Percentiles rank a stretch among this genome's conserved stretches.
phyloP scores from a whole-genome alignment of 2,888 invertebrate species.

The Drosophila picticornis region DNA sequence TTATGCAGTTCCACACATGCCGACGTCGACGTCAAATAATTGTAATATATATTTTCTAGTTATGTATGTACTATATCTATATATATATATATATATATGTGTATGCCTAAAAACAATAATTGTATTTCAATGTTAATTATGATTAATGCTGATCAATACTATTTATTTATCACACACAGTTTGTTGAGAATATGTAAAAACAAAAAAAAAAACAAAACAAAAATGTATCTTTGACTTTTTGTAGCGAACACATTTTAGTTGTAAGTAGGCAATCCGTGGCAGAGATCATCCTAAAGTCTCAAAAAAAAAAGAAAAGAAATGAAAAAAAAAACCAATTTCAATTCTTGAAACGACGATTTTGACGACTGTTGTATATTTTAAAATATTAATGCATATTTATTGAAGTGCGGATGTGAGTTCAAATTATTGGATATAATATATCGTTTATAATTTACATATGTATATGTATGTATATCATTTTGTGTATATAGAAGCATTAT shows the following conservation, averaged over 20 bases:
- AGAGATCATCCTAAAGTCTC: slow-evolving; percentile 29
- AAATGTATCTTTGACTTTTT: slow-evolving; percentile 44
- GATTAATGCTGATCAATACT: slow-evolving; percentile 71
- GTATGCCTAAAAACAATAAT: slow-evolving; percentile 50
- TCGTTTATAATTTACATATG: slow-evolving; percentile 32
- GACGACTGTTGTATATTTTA: slow-evolving; percentile 73
- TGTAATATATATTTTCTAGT: slow-evolving; percentile 76
- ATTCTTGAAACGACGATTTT: slow-evolving; percentile 34
- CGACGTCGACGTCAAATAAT: slow-evolving; percentile 57
- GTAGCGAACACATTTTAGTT: slow-evolving; percentile 58
- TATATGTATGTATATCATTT: slow-evolving; percentile 38
- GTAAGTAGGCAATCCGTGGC: slow-evolving; percentile 75
- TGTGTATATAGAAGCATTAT: slow-evolving; percentile 80
- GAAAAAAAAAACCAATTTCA: slow-evolving; percentile 18
- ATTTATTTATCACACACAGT: slow-evolving; percentile 67
- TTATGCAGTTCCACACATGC: slow-evolving; percentile 44
- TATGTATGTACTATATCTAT: slow-evolving; percentile 59
- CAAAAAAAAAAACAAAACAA: slow-evolving; percentile 8
- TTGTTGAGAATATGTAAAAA: slow-evolving; percentile 27
- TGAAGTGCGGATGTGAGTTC: slow-evolving; percentile 57
- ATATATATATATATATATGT: background rate
- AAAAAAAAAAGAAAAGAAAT: slow-evolving; percentile 1
- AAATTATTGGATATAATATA: slow-evolving; percentile 58
- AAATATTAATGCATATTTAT: slow-evolving; percentile 72
- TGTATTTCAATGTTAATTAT: slow-evolving; percentile 78